phyloP scores from a whole-genome alignment of 2,113 vertebrate genomes.

The Dolichallabes microphthalmus region DNA sequence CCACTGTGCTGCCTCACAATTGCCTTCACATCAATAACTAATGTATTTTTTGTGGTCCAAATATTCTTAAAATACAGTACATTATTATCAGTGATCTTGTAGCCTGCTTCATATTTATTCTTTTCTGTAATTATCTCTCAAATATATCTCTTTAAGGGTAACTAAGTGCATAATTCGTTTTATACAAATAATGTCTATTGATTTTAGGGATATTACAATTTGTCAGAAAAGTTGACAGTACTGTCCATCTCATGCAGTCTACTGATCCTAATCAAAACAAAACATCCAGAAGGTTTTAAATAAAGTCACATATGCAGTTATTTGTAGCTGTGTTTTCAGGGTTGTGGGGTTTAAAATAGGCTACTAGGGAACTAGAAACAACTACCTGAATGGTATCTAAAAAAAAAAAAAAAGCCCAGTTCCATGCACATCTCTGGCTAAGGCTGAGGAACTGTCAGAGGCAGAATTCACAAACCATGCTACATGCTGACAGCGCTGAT shows the following conservation, averaged over 20 bases:
- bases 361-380: background rate
- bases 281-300: background rate
- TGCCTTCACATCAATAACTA: background rate
- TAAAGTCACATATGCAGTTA: background rate
- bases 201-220: background rate
- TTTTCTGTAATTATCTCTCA: background rate
- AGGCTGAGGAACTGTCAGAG: background rate
- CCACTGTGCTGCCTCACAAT: background rate
- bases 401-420: background rate
- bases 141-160: background rate
- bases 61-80: background rate
- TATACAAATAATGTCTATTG: background rate
- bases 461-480: background rate
- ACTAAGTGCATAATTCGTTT: background rate
- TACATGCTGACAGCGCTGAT: background rate
- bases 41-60: background rate
- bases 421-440: background rate
- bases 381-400: background rate
- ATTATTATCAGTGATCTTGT: background rate
- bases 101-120: background rate
- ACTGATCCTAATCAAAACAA: background rate
- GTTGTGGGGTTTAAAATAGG: background rate
- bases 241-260: background rate
- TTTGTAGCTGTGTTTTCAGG: background rate
- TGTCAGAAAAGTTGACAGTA: background rate